These are phyloP conservation scores for Corydoras sp. DNA, from an alignment of 2,113 vertebrate species.

Conservation along the genomic window DNA sequence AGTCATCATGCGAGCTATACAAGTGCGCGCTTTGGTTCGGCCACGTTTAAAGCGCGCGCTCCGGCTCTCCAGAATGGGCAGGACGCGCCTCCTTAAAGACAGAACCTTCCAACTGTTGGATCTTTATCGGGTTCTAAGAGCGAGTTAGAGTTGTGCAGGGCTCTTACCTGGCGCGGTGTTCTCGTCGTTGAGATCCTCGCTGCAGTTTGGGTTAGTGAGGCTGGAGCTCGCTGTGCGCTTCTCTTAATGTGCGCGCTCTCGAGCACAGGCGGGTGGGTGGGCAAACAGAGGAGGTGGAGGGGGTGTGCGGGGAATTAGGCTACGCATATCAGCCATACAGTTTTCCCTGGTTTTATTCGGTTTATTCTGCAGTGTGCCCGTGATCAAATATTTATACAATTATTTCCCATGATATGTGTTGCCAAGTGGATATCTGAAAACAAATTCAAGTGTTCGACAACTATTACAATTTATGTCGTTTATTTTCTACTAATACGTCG, in stretches of 20 bases:
- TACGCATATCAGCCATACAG: no score
- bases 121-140: no score
- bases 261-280: constrained; percentile 29
- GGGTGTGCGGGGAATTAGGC: constrained; percentile 10
- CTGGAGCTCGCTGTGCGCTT: constrained; percentile 71
- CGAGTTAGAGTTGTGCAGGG: neutral
- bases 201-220: constrained; percentile 41
- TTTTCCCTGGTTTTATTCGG: no score
- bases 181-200: neutral
- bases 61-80: neutral
- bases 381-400: no score
- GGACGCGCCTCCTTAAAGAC: neutral
- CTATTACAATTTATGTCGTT: no score
- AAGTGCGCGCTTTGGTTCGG: neutral
- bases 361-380: no score
- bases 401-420: no score
- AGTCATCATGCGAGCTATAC: neutral
- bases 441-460: no score
- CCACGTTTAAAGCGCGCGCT: neutral
- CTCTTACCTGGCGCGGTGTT: neutral
- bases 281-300: neutral
- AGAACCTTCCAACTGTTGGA: neutral
- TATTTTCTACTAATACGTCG: no score
- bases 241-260: constrained; percentile 62
- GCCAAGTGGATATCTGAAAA: no score